phyloP scores from a whole-genome alignment of 2,113 vertebrate genomes.

The Balaenoptera acutorostrata region DNA sequence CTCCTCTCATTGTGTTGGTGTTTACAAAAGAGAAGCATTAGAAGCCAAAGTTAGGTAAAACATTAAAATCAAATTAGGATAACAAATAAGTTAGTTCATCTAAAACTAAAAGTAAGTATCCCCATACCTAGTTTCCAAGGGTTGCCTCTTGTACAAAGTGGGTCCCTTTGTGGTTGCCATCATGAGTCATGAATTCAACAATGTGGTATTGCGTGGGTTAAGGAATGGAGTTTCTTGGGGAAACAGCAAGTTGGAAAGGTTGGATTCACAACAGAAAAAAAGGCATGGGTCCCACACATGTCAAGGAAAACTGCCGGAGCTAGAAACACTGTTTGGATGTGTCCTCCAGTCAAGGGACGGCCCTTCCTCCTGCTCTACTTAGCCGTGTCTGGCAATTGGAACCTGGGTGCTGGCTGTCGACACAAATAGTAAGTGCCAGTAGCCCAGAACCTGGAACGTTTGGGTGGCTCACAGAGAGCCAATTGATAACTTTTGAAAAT shows the following conservation, averaged over 20 bases:
- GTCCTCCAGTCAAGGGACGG: too few relatives aligned
- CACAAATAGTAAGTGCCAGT: too few relatives aligned
- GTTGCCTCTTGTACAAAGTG: background rate
- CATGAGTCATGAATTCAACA: background rate
- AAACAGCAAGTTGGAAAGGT: background rate
- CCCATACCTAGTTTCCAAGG: background rate
- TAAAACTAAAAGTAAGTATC: background rate
- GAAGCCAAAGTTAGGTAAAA: background rate
- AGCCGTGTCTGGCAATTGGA: fast-evolving
- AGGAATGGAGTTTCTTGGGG: background rate
- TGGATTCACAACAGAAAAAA: background rate
- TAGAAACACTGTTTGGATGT: background rate
- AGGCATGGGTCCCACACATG: background rate
- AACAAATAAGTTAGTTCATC: background rate
- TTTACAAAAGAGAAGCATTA: background rate
- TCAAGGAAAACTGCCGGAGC: background rate
- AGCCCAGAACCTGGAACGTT: background rate
- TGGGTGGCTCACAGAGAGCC: background rate
- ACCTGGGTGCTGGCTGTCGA: background rate
- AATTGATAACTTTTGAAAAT: background rate
- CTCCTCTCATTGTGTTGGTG: background rate
- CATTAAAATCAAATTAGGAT: background rate
- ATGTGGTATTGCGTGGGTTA: background rate
- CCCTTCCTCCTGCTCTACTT: background rate
- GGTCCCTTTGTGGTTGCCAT: background rate